Evolutionary conservation across 2,888 invertebrate species (phyloP).

Genomic region (Drosophila rubida): DNA sequence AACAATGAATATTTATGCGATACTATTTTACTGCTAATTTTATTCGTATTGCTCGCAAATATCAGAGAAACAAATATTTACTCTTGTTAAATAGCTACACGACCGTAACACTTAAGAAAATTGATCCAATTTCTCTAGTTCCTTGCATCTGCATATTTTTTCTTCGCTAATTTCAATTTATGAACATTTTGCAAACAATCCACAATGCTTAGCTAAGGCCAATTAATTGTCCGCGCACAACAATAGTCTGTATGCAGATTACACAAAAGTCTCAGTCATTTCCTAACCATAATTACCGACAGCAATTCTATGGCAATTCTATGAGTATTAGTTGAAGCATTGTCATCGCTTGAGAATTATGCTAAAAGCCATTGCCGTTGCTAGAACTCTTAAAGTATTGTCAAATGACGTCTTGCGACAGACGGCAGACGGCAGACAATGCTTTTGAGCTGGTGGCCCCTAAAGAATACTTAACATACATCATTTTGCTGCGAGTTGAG

Average conservation of each 20-base stretch:
- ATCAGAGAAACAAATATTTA: not conserved
- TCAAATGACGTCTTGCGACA: constrained; percentile 38
- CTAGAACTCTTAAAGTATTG: constrained; percentile 43
- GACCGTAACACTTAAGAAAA: too few relatives aligned
- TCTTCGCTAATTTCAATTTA: not conserved
- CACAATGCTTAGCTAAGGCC: constrained; percentile 12
- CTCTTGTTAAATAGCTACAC: too few relatives aligned
- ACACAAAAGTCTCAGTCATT: constrained; percentile 38
- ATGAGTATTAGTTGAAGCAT: constrained; percentile 49
- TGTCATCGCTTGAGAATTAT: constrained; percentile 72
- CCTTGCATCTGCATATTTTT: not conserved
- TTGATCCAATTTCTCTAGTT: too few relatives aligned
- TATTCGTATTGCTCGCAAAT: not conserved
- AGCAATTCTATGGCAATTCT: constrained; percentile 29
- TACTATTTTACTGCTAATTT: not conserved
- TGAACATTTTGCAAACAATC: constrained; percentile 20
- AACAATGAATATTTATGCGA: not conserved
- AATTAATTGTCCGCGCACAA: constrained; percentile 25
- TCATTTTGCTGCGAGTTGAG: constrained; percentile 11
- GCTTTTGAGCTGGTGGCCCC: constrained; percentile 47
- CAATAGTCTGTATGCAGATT: constrained; percentile 22
- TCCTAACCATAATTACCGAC: constrained; percentile 46
- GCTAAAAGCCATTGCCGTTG: constrained; percentile 16
- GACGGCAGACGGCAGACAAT: constrained; percentile 46
- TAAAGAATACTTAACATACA: constrained; percentile 39